phyloP scores from a whole-genome alignment of 1,140 invertebrate genomes.

The Rhynchophorus ferrugineus region DNA sequence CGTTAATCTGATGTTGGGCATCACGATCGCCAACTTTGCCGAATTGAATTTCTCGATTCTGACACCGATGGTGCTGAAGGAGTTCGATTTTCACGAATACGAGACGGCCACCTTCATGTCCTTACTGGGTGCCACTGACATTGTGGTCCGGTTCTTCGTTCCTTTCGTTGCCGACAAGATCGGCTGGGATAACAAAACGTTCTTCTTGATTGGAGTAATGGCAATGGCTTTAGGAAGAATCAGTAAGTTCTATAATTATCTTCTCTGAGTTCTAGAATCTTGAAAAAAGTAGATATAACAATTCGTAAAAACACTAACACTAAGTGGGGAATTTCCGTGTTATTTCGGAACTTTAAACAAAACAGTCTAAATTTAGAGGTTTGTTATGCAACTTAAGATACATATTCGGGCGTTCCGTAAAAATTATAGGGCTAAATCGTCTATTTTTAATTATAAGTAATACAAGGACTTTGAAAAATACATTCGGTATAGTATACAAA shows the following conservation, averaged over 20 bases:
- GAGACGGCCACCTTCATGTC: constrained; percentile 56
- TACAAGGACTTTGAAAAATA: too few species aligned
- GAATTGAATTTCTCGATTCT: constrained; percentile 61
- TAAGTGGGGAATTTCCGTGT: too few species aligned
- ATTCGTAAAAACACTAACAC: too few species aligned
- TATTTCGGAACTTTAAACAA: too few species aligned
- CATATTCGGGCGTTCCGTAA: too few species aligned
- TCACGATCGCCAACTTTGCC: constrained; percentile 57
- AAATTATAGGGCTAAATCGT: too few species aligned
- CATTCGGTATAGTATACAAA: too few species aligned
- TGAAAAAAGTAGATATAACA: too few species aligned
- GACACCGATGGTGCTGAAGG: constrained; percentile 57
- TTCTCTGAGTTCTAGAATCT: too few species aligned
- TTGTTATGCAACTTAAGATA: too few species aligned
- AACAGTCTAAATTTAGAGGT: too few species aligned
- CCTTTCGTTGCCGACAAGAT: constrained; percentile 57
- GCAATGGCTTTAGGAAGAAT: constrained; percentile 56
- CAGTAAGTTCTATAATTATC: constrained; percentile 44
- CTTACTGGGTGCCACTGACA: constrained; percentile 48
- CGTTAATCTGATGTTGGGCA: constrained; percentile 58
- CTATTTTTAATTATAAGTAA: too few species aligned
- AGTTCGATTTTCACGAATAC: constrained; percentile 47
- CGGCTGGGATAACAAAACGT: constrained; percentile 55
- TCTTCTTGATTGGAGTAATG: constrained; percentile 59
- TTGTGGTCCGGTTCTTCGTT: constrained; percentile 50